Base-by-base conservation (phyloP, 2,113 vertebrate genomes). In the Gobio gobio region DNA sequence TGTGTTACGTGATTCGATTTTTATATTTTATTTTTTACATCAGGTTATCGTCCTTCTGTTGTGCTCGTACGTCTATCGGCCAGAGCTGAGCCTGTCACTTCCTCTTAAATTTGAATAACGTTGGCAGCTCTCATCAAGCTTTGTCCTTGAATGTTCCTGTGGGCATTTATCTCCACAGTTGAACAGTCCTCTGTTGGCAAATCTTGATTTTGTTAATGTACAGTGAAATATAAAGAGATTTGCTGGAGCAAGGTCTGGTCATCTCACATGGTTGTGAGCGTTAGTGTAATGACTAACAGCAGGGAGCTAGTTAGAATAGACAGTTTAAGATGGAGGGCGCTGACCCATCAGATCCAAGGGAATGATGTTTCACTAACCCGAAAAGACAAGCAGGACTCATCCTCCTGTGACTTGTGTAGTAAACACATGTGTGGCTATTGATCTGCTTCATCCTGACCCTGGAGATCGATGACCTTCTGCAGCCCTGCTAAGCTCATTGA, bases 381-480 rank as follows among this genome's bases (percentile, higher is more conserved):
- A 78, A 86, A 85, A 73, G 76, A 74, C 0, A 2, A 14, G 33
- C 58, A 77, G 49, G 70, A 2, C 81, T 22, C 49, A 29, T 51
- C 61, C 72, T 83, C 51, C 26, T 20, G 14, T 82, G 89, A 84
- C 78, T 90, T 83, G 0, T 87, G 74, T 18, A 82, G 78, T 66
- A 66, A 82, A 85, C 59, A 70, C 40, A 81, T 80, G 83, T 83
- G 36, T 8, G 45, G 82, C 40, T 76, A 92, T 91, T 80, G 84
- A 86, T 75, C 84, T 78, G 4, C 22, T 61, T 74, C 14, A 47
- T 80, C 84, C 49, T 0, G 51, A 72, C 36, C 64, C 24, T 22
- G 18, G 18, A 45, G 54, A 79, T 85, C 64, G n/a, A 80, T 85
- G 63, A 61, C 26, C 78, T 85, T 79, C 76, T 61, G 61, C 14